phyloP scores from a whole-genome alignment of 2,113 vertebrate genomes.

The Falcunculus frontatus region DNA sequence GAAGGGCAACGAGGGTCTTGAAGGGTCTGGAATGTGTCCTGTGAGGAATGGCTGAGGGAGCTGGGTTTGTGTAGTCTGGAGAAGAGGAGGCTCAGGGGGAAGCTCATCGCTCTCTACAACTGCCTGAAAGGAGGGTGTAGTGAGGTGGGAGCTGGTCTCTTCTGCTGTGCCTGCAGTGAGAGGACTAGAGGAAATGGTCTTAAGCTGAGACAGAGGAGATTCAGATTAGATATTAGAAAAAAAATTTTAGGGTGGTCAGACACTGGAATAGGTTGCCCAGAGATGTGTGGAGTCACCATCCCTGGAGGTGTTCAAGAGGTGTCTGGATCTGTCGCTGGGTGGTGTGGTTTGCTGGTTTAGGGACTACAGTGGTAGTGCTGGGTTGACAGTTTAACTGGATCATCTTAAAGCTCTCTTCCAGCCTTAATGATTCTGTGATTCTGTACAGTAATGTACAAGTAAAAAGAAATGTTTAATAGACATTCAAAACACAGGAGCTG shows the following conservation, averaged over 20 bases:
- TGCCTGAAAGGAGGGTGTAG: neutral
- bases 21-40: neutral
- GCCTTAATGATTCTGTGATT: neutral
- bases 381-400: neutral
- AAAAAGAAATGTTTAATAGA: neutral
- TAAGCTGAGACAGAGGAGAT: neutral
- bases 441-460: neutral
- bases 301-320: neutral
- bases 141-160: neutral
- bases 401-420: neutral
- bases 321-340: neutral
- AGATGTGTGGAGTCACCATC: neutral
- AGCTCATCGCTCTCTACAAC: neutral
- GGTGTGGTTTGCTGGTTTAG: neutral
- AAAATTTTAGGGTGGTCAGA: neutral
- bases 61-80: neutral
- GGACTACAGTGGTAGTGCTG: neutral
- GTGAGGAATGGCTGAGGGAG: neutral
- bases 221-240: neutral
- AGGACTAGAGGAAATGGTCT: neutral
- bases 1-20: rapidly evolving
- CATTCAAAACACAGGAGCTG: neutral
- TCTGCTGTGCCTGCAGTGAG: neutral
- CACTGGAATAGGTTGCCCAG: neutral
- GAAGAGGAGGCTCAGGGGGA: neutral